Evolutionary conservation across 2,888 invertebrate species (phyloP).

Genomic region (Lepidocyrtinus sp.): DNA sequence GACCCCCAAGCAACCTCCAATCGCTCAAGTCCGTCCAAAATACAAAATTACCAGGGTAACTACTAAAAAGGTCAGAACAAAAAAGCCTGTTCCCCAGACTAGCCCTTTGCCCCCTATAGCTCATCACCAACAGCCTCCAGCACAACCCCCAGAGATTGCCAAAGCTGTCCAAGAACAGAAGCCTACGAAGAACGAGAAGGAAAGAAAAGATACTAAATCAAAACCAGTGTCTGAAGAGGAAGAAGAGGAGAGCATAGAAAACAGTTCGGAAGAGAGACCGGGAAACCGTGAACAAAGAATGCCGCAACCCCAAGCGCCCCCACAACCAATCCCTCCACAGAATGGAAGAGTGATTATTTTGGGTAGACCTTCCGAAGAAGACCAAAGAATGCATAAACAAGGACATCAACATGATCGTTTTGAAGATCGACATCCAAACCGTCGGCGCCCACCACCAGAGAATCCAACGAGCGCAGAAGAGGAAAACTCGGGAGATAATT

Average conservation of each 20-base stretch:
- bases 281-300: background rate
- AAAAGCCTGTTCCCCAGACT: background rate
- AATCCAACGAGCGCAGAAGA: slow-evolving; percentile 20
- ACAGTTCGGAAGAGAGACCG: slow-evolving; percentile 52
- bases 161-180: background rate
- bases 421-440: no score
- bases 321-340: background rate
- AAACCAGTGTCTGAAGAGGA: slow-evolving; percentile 31
- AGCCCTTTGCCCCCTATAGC: background rate
- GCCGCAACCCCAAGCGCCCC: background rate
- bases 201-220: slow-evolving; percentile 16
- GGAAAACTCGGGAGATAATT: slow-evolving; percentile 47
- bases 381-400: background rate
- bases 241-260: slow-evolving; percentile 48
- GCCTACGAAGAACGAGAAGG: slow-evolving; percentile 3
- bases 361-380: slow-evolving; percentile 46
- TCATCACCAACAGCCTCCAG: slow-evolving; percentile 4
- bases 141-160: background rate
- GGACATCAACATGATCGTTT: background rate
- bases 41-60: slow-evolving; percentile 27
- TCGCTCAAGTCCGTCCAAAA: slow-evolving; percentile 37
- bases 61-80: background rate
- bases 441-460: background rate
- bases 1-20: slow-evolving; percentile 25
- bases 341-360: background rate